phyloP scores from a whole-genome alignment of 2,888 invertebrate genomes.

The Aphidoletes aphidimyza region DNA sequence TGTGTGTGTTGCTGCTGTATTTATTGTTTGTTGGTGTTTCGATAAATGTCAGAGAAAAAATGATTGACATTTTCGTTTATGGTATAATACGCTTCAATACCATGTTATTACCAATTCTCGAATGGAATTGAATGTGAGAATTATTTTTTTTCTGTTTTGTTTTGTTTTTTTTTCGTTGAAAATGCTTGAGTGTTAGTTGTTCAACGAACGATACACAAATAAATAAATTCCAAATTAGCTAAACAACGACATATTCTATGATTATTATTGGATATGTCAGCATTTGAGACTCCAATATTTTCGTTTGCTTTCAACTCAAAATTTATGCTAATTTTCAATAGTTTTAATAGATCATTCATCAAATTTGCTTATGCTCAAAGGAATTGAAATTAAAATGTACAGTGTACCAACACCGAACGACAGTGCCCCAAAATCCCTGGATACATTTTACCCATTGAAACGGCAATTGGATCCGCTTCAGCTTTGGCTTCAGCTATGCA shows the following conservation, averaged over 20 bases:
- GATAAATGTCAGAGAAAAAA: slow-evolving; percentile 1
- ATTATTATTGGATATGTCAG: not conserved
- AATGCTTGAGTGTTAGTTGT: too few relatives aligned
- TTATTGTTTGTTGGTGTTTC: too few relatives aligned
- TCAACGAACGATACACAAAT: too few relatives aligned
- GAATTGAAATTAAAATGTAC: not conserved
- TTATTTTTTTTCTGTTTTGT: too few relatives aligned
- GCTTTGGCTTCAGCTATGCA: not conserved
- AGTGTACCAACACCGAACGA: too few relatives aligned
- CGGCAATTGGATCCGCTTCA: not conserved
- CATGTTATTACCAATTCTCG: not conserved
- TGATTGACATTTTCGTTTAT: not conserved
- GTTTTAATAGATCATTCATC: not conserved
- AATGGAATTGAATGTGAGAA: too few relatives aligned
- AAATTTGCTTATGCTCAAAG: not conserved
- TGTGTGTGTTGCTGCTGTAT: too few relatives aligned
- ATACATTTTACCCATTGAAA: not conserved
- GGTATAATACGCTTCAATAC: not conserved
- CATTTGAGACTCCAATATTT: not conserved
- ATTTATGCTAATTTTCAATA: slow-evolving; percentile 23
- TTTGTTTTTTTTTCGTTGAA: too few relatives aligned
- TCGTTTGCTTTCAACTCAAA: not conserved
- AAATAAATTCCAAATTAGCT: not conserved
- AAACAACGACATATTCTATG: not conserved
- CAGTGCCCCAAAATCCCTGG: not conserved